phyloP scores from a whole-genome alignment of 2,888 invertebrate genomes.

The Sarcophaga rosellei region DNA sequence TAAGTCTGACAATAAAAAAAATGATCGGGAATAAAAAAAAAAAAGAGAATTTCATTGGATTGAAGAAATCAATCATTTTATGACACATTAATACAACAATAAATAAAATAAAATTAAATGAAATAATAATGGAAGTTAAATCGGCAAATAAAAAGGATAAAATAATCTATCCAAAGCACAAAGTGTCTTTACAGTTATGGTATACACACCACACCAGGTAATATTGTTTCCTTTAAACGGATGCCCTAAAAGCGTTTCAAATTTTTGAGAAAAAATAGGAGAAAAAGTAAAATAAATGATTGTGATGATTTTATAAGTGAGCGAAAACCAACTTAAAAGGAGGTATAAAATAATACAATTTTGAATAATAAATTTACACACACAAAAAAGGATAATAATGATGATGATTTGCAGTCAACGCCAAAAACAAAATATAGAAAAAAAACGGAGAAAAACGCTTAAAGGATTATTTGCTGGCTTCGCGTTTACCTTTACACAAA shows the following conservation, averaged over 20 bases:
- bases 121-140: background rate
- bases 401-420: background rate
- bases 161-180: too few species aligned
- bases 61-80: slow-evolving; percentile 60
- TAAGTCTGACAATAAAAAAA: too few species aligned
- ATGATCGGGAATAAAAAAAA: background rate
- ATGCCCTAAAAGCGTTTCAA: background rate
- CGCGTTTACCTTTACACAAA: background rate
- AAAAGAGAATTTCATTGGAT: slow-evolving; percentile 49
- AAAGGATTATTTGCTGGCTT: background rate
- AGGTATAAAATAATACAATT: slow-evolving; percentile 41
- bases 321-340: background rate
- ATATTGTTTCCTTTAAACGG: too few species aligned
- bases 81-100: slow-evolving; percentile 18
- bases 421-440: too few species aligned
- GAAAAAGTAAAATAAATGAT: too few species aligned
- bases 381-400: slow-evolving; percentile 32
- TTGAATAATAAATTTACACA: slow-evolving; percentile 36
- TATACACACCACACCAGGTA: too few species aligned
- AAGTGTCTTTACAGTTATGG: too few species aligned
- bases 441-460: background rate
- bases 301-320: background rate
- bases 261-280: background rate
- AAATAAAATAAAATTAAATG: background rate
- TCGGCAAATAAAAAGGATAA: background rate